phyloP scores from a whole-genome alignment of 2,888 invertebrate genomes.

The Steinernema carpocapsae region DNA sequence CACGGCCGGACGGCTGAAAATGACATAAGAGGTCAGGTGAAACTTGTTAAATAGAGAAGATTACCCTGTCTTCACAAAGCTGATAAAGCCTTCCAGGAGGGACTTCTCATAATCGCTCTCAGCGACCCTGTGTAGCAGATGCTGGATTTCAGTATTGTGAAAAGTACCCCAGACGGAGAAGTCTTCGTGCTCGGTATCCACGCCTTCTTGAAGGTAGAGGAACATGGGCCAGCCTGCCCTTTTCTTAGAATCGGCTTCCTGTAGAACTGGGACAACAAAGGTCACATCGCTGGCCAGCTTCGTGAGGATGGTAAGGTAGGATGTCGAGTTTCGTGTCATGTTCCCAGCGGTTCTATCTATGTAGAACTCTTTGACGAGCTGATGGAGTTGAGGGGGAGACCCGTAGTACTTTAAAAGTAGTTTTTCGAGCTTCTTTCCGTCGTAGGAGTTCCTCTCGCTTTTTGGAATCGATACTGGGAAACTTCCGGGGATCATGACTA shows the following conservation, averaged over 20 bases:
- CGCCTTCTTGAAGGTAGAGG: neutral
- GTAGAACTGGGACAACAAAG: neutral
- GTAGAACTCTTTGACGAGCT: neutral
- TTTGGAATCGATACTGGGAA: neutral
- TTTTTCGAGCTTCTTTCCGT: neutral
- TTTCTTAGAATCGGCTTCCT: neutral
- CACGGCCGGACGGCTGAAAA: neutral
- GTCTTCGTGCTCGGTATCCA: neutral
- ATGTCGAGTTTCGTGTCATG: neutral
- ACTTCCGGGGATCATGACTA: neutral
- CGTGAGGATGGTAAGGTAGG: neutral
- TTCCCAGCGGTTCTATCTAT: neutral
- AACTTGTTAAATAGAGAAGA: too few species aligned
- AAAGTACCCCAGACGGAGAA: neutral
- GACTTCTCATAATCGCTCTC: neutral
- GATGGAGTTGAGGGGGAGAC: neutral
- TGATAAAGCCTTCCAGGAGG: neutral
- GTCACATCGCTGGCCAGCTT: neutral
- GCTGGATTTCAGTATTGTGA: neutral
- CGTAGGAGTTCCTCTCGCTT: neutral
- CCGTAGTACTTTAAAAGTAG: neutral
- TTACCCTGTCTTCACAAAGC: neutral
- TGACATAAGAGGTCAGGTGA: neutral
- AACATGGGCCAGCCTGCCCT: neutral
- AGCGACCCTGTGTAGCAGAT: neutral